Conservation (phyloP, 2,888 invertebrate genomes). For the Dusona sp. region DNA sequence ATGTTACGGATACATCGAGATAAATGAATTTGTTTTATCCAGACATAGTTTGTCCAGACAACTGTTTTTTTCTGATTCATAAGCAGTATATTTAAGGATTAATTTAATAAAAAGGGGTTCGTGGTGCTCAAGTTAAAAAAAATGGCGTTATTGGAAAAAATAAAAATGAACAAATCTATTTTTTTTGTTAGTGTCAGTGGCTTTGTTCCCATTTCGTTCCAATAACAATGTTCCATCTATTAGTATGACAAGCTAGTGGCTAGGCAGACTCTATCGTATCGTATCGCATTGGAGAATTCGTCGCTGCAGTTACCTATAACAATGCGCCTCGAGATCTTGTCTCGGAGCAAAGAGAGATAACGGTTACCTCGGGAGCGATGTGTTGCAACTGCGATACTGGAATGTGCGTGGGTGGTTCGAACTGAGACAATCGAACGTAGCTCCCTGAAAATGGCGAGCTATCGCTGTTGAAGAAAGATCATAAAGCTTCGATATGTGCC, state of each 20-base stretch:
- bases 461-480: slow-evolving; percentile 45
- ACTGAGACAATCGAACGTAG: slow-evolving; percentile 67
- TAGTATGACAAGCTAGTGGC: slow-evolving; percentile 29
- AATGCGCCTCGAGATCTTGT: slow-evolving; percentile 61
- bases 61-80: background rate
- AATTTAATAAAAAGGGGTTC: background rate
- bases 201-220: background rate
- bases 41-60: background rate
- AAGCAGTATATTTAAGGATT: background rate
- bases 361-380: slow-evolving; percentile 60
- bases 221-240: slow-evolving; percentile 35
- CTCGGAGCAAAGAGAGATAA: slow-evolving; percentile 60
- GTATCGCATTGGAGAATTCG: slow-evolving; percentile 51
- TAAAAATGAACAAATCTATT: background rate
- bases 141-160: background rate
- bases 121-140: background rate
- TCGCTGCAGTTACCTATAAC: slow-evolving; percentile 46
- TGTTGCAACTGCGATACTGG: slow-evolving; percentile 62
- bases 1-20: slow-evolving; percentile 13
- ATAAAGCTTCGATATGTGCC: slow-evolving; percentile 31
- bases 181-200: background rate
- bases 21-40: slow-evolving; percentile 20
- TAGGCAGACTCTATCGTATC: slow-evolving; percentile 20
- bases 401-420: slow-evolving; percentile 69
- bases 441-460: slow-evolving; percentile 66